Conservation (phyloP, 1,140 invertebrate genomes). For the Pogonognathellus flavescens region DNA sequence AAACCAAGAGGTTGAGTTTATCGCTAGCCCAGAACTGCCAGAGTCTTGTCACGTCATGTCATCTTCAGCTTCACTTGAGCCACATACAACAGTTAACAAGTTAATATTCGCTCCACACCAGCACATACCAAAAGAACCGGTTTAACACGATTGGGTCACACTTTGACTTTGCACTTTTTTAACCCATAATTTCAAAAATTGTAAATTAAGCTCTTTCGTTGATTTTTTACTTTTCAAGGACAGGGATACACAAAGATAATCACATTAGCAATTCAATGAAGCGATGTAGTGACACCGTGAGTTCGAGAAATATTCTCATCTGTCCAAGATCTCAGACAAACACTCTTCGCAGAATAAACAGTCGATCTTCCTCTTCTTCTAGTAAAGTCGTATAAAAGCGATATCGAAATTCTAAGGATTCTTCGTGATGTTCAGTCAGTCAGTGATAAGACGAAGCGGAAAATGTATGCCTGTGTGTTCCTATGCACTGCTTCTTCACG, state of each 20-base stretch:
- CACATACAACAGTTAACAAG: constrained; percentile 7
- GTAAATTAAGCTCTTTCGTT: constrained; percentile 23
- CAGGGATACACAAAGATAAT: too few relatives aligned
- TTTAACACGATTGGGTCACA: constrained; percentile 38
- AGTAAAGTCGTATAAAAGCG: background rate
- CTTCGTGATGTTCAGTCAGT: too few relatives aligned
- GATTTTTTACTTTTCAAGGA: background rate
- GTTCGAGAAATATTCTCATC: background rate
- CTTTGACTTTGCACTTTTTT: constrained; percentile 22
- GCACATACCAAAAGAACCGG: constrained; percentile 20
- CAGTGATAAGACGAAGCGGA: too few relatives aligned
- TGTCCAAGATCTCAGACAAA: background rate
- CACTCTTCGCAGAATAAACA: background rate
- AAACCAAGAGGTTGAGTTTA: constrained; percentile 12
- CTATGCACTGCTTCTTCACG: too few relatives aligned
- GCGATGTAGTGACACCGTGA: background rate
- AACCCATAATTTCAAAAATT: constrained; percentile 4
- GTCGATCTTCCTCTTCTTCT: background rate
- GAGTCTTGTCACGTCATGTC: constrained; percentile 41
- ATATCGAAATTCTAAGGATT: too few relatives aligned
- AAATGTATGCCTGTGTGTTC: too few relatives aligned
- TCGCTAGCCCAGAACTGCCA: constrained; percentile 42
- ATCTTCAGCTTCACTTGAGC: constrained; percentile 27
- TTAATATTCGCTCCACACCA: constrained; percentile 27
- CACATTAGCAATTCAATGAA: background rate